Conservation (phyloP, 2,888 invertebrate species). For the Eristalis arbustorum region DNA sequence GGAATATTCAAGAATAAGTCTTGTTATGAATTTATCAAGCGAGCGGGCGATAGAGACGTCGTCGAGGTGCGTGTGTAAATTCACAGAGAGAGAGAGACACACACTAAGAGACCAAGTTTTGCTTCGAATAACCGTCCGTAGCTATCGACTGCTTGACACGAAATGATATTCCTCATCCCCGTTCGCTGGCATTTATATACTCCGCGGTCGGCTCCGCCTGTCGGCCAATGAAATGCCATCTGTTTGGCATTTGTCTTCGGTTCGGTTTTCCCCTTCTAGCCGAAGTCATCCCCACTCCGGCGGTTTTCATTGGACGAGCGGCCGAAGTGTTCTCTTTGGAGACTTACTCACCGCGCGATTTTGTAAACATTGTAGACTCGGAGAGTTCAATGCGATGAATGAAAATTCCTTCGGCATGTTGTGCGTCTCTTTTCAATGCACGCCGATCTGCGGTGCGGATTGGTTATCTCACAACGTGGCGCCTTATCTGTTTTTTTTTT, state of each 20-base stretch:
- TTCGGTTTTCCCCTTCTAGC: conserved; percentile 63
- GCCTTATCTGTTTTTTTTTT: conserved; percentile 70
- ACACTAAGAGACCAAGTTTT: too few relatives aligned
- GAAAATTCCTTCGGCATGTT: conserved; percentile 53
- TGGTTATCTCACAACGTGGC: conserved; percentile 65
- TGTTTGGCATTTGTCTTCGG: conserved; percentile 68
- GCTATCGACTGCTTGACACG: conserved; percentile 73
- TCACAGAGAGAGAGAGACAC: not conserved
- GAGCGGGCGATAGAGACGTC: conserved; percentile 8
- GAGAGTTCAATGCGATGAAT: conserved; percentile 59
- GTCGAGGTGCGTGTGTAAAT: not conserved
- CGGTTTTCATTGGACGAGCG: not conserved
- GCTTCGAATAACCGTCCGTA: conserved; percentile 46
- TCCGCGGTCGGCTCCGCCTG: conserved; percentile 74
- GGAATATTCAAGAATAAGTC: not conserved
- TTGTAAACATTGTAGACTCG: conserved; percentile 70
- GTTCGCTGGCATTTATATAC: conserved; percentile 76
- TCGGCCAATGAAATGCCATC: conserved; percentile 71
- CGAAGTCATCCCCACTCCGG: conserved; percentile 65
- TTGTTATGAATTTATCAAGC: conserved; percentile 35
- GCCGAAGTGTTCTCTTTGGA: conserved; percentile 45
- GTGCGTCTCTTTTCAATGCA: conserved; percentile 50
- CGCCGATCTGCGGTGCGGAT: conserved; percentile 29
- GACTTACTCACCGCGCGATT: conserved; percentile 31
- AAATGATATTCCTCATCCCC: conserved; percentile 75